Conservation (phyloP, 2,797 vertebrate genomes). For the Phyllotis vaccarum region DNA sequence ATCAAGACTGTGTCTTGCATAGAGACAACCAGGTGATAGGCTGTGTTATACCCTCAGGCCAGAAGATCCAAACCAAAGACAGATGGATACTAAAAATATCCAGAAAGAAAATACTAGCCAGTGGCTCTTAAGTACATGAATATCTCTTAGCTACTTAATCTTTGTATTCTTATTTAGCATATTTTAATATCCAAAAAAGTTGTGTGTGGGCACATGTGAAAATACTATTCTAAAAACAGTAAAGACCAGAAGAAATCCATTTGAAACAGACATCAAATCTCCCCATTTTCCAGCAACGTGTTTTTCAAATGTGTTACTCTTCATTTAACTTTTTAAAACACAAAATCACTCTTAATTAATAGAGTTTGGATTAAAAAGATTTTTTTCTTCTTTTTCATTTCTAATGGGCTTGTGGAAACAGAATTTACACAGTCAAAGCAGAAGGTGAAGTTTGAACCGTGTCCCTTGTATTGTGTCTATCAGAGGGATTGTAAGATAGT, state of each 20-base stretch:
- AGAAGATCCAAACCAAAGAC: constrained; percentile 37
- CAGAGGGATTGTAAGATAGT: not conserved
- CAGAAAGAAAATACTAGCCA: not conserved
- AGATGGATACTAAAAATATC: not conserved
- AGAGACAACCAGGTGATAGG: not conserved
- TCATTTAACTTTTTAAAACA: constrained; percentile 59
- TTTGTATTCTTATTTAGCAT: not conserved
- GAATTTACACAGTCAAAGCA: not conserved
- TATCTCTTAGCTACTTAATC: constrained; percentile 27
- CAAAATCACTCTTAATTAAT: constrained; percentile 50
- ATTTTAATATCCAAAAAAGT: constrained; percentile 48
- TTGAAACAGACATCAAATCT: not conserved
- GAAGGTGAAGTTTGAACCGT: constrained; percentile 18
- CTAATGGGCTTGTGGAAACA: constrained; percentile 1
- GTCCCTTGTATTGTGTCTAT: constrained; percentile 1
- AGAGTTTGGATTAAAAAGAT: not conserved
- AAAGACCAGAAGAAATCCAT: constrained; percentile 22
- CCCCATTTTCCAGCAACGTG: not conserved
- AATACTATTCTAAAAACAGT: not conserved
- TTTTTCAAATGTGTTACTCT: not conserved
- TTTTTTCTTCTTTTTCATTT: constrained; percentile 18
- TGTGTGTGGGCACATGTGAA: not conserved
- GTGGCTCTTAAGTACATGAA: not conserved
- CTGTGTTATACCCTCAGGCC: not conserved
- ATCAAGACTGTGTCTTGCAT: constrained; percentile 16